Evolutionary conservation across 2,888 invertebrate genomes (phyloP), one percentile per base, ranked within the genome.

Genomic region (Ashinkailepas kermadecensis): DNA sequence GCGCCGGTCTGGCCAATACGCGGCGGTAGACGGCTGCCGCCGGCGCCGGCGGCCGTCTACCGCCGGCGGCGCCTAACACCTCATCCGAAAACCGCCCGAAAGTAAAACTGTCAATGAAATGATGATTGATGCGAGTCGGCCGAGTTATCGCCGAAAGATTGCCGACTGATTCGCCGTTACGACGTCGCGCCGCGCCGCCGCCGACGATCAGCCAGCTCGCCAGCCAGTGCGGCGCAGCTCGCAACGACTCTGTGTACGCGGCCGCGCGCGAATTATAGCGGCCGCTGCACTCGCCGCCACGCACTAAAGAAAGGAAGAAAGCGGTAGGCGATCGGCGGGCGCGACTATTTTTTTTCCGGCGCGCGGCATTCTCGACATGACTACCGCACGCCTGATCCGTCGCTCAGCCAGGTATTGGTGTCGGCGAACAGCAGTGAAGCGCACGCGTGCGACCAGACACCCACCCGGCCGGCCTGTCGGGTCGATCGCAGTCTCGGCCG

Each of bases 91-190:
- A 70, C 70, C 70, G 70, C 39, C 70, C 15, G 39, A 12, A 39
- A 39, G 39, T 70, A 25, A 70, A 70, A 70, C 70, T 70, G 70
- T 70, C 70, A 70, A 70, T 70, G 70, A 70, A 70, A 70, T 39
- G 70, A 39, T 70, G 70, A 70, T 70, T 13, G 70, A 70, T 23
- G 70, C 39, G 13, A 6, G 15, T 6, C 10, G 15, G 70, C 39
- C 39, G 70, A 70, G 15, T 6, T 23, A 70, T 70, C 23, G 23
- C 23, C 70, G 15, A 39, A 70, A 70, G 39, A 70, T 70, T 15
- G 70, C 39, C 70, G 70, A 39, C 70, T 70, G 70, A 70, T 70
- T 25, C 70, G 70, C 39, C 70, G 70, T 70, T 70, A 70, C 70
- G 70, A 39, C 70, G 64, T 64, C 21, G 39, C 70, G 25, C 39